Evolutionary conservation across 2,113 vertebrate species (phyloP).

Genomic region (Neodon shergylaensis): DNA sequence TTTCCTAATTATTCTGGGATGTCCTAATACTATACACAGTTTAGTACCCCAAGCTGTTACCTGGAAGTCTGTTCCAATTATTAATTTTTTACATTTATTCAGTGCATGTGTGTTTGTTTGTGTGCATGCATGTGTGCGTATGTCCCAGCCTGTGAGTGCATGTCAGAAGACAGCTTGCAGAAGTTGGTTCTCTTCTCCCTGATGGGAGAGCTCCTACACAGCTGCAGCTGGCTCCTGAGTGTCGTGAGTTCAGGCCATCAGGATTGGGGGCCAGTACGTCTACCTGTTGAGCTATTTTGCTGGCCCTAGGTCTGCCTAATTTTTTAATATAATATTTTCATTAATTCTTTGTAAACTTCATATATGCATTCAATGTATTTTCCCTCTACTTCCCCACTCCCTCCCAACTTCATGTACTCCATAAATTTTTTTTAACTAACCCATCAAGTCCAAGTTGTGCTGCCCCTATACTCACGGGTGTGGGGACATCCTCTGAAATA

Average conservation of each 20-base stretch:
- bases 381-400: no score
- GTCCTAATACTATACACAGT: neutral
- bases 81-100: neutral
- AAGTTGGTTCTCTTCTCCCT: neutral
- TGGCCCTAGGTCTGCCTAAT: neutral
- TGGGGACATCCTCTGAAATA: neutral
- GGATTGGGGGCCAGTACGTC: neutral
- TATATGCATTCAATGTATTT: neutral
- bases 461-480: neutral
- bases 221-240: no score
- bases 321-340: neutral
- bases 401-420: neutral
- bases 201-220: no score
- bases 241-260: neutral
- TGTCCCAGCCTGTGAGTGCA: neutral
- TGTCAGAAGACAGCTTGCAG: neutral
- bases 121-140: neutral
- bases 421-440: neutral
- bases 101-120: neutral
- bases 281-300: neutral
- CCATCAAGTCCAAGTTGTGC: neutral
- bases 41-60: neutral
- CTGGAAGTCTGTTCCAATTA: neutral
- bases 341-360: neutral
- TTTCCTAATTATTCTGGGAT: constrained; percentile 12